A percentile compares a stretch with the other conserved stretches of the same genome.
These are phyloP conservation scores for Drosophila biarmipes DNA, from an alignment of 1,140 invertebrate genomes.

Conservation along the genomic window DNA sequence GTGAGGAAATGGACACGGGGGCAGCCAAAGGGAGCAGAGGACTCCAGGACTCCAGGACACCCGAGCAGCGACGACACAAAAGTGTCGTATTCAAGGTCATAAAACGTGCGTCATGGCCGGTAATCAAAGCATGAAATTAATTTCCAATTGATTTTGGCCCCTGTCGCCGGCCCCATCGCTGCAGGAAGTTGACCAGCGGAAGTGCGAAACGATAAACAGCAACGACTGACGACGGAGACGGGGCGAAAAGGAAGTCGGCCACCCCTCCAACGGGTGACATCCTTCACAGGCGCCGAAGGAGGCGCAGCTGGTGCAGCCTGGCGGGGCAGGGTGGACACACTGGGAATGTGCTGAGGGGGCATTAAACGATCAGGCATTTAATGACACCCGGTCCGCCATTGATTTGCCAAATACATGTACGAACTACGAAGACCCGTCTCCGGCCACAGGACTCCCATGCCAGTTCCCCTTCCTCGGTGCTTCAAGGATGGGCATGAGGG, in stretches of 20 bases:
- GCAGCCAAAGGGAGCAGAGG: conserved; percentile 7
- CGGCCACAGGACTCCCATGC: not conserved
- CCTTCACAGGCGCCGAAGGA: conserved; percentile 37
- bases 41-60: conserved; percentile 1
- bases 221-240: conserved; percentile 37
- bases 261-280: conserved; percentile 38
- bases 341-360: conserved; percentile 32
- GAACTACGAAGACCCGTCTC: conserved; percentile 16
- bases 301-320: conserved; percentile 33
- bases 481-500: not conserved
- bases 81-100: conserved; percentile 81
- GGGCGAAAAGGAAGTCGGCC: conserved; percentile 21
- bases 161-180: conserved; percentile 66
- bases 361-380: conserved; percentile 82
- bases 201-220: conserved; percentile 83
- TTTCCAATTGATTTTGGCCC: conserved; percentile 82
- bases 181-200: conserved; percentile 81
- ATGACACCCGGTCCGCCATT: conserved; percentile 80
- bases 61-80: conserved; percentile 63
- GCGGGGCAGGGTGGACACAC: not conserved
- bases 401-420: conserved; percentile 75
- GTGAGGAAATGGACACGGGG: conserved; percentile 70
- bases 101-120: conserved; percentile 81
- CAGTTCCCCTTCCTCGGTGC: not conserved
- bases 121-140: conserved; percentile 83